phyloP scores from a whole-genome alignment of 2,113 vertebrate genomes.

The Anolis carolinensis region DNA sequence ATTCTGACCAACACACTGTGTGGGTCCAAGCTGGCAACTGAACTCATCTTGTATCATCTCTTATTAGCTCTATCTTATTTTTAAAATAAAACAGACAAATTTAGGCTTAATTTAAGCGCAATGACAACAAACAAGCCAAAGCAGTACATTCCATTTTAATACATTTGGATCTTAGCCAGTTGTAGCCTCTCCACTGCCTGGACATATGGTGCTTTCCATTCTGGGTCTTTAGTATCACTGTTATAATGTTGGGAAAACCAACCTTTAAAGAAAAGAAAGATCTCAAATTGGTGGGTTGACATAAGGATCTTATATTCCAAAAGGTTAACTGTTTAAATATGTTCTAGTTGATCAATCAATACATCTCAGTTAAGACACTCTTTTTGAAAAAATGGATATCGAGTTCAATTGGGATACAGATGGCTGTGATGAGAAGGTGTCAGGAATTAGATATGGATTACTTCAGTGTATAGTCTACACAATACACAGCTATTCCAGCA shows the following conservation, averaged over 20 bases:
- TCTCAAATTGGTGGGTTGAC: not conserved
- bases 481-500: not conserved
- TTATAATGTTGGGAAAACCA: constrained; percentile 68
- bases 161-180: constrained; percentile 64
- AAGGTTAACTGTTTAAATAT: not conserved
- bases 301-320: not conserved
- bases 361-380: not conserved
- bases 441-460: not conserved
- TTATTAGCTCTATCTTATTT: not conserved
- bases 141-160: constrained; percentile 8
- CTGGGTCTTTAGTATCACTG: constrained; percentile 55
- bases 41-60: not conserved
- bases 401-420: not conserved
- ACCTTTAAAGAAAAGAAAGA: constrained; percentile 61
- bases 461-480: not conserved
- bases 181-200: constrained; percentile 68
- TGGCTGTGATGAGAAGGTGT: not conserved
- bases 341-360: not conserved
- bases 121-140: not conserved
- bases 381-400: not conserved
- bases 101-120: not conserved
- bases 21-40: not conserved
- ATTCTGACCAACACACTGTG: not conserved
- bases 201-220: constrained; percentile 61
- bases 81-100: not conserved